Conservation (phyloP, 2,113 vertebrate genomes). For the Ornithorhynchus anatinus region DNA sequence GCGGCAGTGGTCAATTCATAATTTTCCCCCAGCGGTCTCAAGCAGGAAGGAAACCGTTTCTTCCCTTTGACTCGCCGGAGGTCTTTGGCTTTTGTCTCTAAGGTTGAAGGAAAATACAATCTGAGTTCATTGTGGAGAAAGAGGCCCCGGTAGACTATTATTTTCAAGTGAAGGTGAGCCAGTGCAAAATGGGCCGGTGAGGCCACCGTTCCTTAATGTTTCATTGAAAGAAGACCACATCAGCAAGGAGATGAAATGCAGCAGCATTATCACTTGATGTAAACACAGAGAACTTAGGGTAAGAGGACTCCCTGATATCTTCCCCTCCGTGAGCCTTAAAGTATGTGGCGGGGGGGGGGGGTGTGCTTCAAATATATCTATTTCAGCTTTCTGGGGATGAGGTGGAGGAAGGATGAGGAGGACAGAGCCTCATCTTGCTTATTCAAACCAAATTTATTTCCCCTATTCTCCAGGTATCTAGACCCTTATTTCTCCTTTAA, state of each 20-base stretch:
- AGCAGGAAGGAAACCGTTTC: neutral
- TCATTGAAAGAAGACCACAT: neutral
- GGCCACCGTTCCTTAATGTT: conserved; percentile 2
- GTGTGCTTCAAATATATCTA: no score
- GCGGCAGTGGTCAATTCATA: fast-evolving
- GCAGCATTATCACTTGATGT: no score
- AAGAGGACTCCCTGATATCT: neutral
- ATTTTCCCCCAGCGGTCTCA: neutral
- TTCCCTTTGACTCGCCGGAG: neutral
- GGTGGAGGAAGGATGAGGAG: conserved; percentile 18
- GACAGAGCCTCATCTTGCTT: no score
- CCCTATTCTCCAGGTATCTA: no score
- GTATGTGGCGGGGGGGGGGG: neutral
- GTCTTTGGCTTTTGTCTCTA: neutral
- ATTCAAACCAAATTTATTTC: no score
- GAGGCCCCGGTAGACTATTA: neutral
- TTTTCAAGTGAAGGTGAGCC: neutral
- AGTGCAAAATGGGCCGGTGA: neutral
- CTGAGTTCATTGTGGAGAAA: neutral
- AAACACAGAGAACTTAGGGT: no score
- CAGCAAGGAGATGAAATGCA: neutral
- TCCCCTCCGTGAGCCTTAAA: neutral
- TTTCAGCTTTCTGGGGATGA: neutral
- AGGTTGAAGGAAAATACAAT: neutral
- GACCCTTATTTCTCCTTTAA: no score